These are phyloP conservation scores for Caprella mutica DNA, from an alignment of 2,888 invertebrate species.

Conservation along the genomic window DNA sequence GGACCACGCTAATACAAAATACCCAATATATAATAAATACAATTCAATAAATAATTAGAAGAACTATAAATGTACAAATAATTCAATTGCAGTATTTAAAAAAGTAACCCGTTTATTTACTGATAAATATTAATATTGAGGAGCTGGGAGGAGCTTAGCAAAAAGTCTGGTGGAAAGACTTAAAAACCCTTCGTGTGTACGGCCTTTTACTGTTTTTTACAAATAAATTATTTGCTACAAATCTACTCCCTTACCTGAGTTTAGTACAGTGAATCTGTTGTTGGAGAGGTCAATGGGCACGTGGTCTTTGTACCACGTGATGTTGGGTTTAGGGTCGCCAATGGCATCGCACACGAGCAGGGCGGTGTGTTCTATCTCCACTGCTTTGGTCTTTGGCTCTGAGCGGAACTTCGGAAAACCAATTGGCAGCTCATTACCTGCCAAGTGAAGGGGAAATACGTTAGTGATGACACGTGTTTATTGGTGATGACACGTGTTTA, in stretches of 20 bases:
- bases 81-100: constrained; percentile 9
- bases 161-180: too few relatives aligned
- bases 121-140: constrained; percentile 8
- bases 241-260: constrained; percentile 53
- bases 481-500: too few relatives aligned
- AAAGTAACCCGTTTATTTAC: constrained; percentile 6
- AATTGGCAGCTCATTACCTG: constrained; percentile 73
- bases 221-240: neutral
- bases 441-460: too few relatives aligned
- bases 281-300: constrained; percentile 55
- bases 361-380: constrained; percentile 87
- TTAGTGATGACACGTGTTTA: too few relatives aligned
- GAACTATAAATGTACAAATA: neutral
- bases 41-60: neutral
- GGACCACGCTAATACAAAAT: neutral
- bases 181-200: too few relatives aligned
- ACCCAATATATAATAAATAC: neutral
- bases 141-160: too few relatives aligned
- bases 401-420: constrained; percentile 85
- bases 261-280: constrained; percentile 70
- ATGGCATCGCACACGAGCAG: constrained; percentile 77
- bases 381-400: constrained; percentile 81
- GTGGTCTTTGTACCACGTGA: constrained; percentile 89
- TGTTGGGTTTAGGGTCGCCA: constrained; percentile 62
- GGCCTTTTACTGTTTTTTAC: neutral